Percentiles rank a stretch among this genome's conserved stretches.
Evolutionary conservation across 2,113 vertebrate genomes (phyloP).

Genomic region (Prietella phreatophila): DNA sequence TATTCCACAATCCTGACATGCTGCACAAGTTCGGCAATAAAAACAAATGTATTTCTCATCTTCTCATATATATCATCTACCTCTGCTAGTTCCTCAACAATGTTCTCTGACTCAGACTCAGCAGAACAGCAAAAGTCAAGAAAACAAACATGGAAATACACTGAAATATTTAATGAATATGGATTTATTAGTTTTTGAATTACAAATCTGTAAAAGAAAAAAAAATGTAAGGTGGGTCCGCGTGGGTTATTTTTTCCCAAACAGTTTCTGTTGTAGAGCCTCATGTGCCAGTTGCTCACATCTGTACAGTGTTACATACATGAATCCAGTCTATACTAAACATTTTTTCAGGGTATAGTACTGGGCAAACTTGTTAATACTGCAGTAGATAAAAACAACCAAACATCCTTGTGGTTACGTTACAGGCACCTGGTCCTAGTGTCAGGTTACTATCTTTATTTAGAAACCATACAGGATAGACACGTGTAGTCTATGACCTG

Average conservation of each 20-base stretch:
- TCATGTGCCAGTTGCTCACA: background rate
- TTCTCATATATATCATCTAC: too few relatives aligned
- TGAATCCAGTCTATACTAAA: background rate
- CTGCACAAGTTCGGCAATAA: too few relatives aligned
- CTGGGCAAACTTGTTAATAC: background rate
- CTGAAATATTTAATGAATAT: too few relatives aligned
- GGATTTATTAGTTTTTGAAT: background rate
- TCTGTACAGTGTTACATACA: background rate
- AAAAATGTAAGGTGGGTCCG: background rate
- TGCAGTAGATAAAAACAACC: background rate
- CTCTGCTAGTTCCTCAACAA: too few relatives aligned
- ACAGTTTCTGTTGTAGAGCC: background rate
- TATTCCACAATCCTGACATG: too few relatives aligned
- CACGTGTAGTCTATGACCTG: background rate
- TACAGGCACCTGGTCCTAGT: background rate
- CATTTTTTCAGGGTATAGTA: background rate
- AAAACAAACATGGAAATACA: too few relatives aligned
- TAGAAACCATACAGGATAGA: background rate
- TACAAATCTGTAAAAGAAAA: background rate
- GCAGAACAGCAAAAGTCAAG: too few relatives aligned
- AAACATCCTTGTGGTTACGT: background rate
- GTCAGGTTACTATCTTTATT: constrained; percentile 34
- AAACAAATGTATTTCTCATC: too few relatives aligned
- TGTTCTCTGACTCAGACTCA: too few relatives aligned
- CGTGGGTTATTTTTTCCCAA: background rate